These are phyloP conservation scores for Cerceris ruficornis DNA, from an alignment of 2,888 invertebrate species.

Conservation along the genomic window DNA sequence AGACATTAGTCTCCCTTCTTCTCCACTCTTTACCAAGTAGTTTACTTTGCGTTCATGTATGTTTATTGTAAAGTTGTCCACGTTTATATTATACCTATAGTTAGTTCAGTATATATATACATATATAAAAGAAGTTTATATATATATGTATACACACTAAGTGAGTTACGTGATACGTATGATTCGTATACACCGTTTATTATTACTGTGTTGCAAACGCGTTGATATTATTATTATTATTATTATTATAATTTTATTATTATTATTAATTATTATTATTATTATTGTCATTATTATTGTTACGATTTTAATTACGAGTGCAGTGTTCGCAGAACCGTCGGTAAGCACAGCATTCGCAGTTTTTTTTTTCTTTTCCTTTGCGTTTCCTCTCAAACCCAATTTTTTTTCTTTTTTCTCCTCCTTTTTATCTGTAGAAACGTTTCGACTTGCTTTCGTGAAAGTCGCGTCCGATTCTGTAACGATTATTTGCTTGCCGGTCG, in stretches of 20 bases:
- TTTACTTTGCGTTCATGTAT: constrained; percentile 70
- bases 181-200: constrained; percentile 68
- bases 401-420: constrained; percentile 2
- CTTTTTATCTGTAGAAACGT: neutral
- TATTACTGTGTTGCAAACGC: constrained; percentile 70
- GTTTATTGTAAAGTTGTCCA: constrained; percentile 75
- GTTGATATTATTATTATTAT: constrained; percentile 72
- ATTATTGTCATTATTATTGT: constrained; percentile 55
- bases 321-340: constrained; percentile 60
- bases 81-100: constrained; percentile 59
- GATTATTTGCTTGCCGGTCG: neutral
- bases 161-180: constrained; percentile 61
- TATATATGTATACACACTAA: constrained; percentile 48
- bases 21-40: constrained; percentile 48
- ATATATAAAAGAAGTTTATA: constrained; percentile 13
- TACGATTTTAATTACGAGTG: constrained; percentile 58
- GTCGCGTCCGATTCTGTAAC: neutral
- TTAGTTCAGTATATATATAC: constrained; percentile 44
- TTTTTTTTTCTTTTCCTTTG: constrained; percentile 8
- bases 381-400: neutral
- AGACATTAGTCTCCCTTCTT: constrained; percentile 22
- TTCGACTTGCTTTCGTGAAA: neutral
- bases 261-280: constrained; percentile 49
- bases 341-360: constrained; percentile 19
- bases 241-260: constrained; percentile 45